phyloP scores from a whole-genome alignment of 1,140 invertebrate species.

The Neomicropteryx cornuta region DNA sequence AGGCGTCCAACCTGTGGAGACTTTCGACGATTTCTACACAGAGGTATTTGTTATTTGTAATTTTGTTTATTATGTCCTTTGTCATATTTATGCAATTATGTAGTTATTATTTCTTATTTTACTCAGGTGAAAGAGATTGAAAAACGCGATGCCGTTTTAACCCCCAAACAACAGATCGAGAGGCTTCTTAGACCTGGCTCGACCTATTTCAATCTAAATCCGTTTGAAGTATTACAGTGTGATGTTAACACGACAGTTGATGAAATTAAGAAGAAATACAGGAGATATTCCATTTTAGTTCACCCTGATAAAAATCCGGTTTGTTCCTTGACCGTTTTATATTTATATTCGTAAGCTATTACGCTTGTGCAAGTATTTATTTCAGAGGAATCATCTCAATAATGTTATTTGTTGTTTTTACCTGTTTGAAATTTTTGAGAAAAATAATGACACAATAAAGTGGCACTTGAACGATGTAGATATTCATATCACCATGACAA shows the following conservation, averaged over 20 bases:
- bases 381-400: no score
- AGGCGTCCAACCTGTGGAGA: slow-evolving; percentile 23
- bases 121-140: slow-evolving; percentile 89
- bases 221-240: slow-evolving; percentile 91
- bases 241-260: slow-evolving; percentile 82
- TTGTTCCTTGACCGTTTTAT: slow-evolving; percentile 12
- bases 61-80: background rate
- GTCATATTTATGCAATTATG: background rate
- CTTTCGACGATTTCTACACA: slow-evolving; percentile 26
- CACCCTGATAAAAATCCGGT: slow-evolving; percentile 94
- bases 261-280: slow-evolving; percentile 94
- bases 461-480: no score
- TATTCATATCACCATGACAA: no score
- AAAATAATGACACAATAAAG: no score
- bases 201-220: slow-evolving; percentile 94
- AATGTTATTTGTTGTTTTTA: no score
- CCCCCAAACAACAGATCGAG: slow-evolving; percentile 91
- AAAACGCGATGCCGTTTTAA: slow-evolving; percentile 80
- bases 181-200: slow-evolving; percentile 84
- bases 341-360: slow-evolving; percentile 2
- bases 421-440: no score
- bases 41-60: slow-evolving; percentile 27
- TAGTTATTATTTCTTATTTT: background rate
- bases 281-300: slow-evolving; percentile 90
- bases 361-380: no score